Percentiles rank a stretch among this genome's conserved stretches.
These are phyloP conservation scores for Acronicta aceris DNA, from an alignment of 2,888 invertebrate species.

Conservation along the genomic window DNA sequence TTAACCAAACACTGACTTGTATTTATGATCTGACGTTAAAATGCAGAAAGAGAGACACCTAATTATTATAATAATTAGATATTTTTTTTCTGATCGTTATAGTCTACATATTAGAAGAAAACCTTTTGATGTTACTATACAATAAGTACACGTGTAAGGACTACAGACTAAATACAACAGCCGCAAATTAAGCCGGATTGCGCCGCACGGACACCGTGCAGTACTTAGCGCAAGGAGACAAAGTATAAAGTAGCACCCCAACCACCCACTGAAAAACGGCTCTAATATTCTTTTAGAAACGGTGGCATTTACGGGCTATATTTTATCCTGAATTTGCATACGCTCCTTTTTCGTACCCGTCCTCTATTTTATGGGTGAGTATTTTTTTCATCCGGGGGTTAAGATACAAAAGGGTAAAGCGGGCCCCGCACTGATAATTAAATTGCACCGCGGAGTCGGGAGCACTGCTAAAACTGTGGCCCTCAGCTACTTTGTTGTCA, in stretches of 20 bases:
- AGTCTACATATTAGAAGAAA: too few relatives aligned
- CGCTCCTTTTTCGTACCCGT: slow-evolving; percentile 89
- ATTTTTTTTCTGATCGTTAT: too few relatives aligned
- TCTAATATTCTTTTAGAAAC: slow-evolving; percentile 90
- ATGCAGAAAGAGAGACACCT: too few relatives aligned
- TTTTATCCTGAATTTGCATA: slow-evolving; percentile 90
- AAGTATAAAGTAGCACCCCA: slow-evolving; percentile 87
- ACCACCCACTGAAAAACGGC: slow-evolving; percentile 90
- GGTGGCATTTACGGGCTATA: slow-evolving; percentile 90
- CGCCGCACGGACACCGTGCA: slow-evolving; percentile 83
- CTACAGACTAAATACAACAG: slow-evolving; percentile 69
- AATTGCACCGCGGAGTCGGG: slow-evolving; percentile 82
- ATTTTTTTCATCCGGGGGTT: slow-evolving; percentile 89
- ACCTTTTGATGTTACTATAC: background rate
- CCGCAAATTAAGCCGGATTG: slow-evolving; percentile 86
- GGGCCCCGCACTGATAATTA: slow-evolving; percentile 87
- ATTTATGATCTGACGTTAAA: too few relatives aligned
- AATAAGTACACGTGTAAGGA: slow-evolving; percentile 27
- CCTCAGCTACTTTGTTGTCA: slow-evolving; percentile 42
- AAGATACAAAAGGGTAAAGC: slow-evolving; percentile 90
- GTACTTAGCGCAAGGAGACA: slow-evolving; percentile 88
- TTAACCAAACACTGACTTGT: too few relatives aligned
- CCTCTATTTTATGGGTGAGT: slow-evolving; percentile 89
- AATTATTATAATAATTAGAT: too few relatives aligned
- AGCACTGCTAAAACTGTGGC: slow-evolving; percentile 37